Base-by-base conservation (phyloP, 1,140 invertebrate genomes). In the Dufourea novaeangliae region DNA sequence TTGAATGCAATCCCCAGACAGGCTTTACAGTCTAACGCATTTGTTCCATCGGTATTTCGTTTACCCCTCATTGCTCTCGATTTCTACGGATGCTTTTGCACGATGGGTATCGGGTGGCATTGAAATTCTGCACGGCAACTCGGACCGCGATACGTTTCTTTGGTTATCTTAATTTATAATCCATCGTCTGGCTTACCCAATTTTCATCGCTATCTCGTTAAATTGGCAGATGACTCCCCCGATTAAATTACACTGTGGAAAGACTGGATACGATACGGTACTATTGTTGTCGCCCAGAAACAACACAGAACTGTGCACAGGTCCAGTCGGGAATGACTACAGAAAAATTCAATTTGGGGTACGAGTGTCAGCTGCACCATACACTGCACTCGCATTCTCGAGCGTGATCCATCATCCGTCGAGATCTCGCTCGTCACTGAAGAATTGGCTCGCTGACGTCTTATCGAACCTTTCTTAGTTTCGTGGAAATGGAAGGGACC, bases 41-140 rank as follows among this genome's bases (percentile, higher is more conserved):
- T 59, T 59, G 52, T 70, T 57, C 34, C n/a, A 32, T 70, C 54
- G 69, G 46, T 71, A 71, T 61, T 56, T 75, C 50, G 46, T 56
- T 44, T 41, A 20, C 25, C 39, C 50, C 63, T 41, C 71, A 29
- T 66, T 66, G 77, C 14, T 62, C 66, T 14, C 61, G 11, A 62
- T 72, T 62, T 68, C 54, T 25, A 41, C 22, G 66, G 64, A 34
- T 37, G 37, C 27, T n/a, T 71, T 67, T 46, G 34, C 61, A n/a
- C 39, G 54, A 61, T 61, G 37, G 54, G 39, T 44, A 44, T 61
- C 54, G 54, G n/a, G 2, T 12, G 39, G 29, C 69, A 27, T 71
- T 71, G 54, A 62, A 61, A 71, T 71, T 62, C 39, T 14, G 20
- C 5, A 12, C 12, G 34, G 52, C 17, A 44, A 7, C n/a, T 17